phyloP scores from a whole-genome alignment of 2,113 vertebrate genomes.

The Galemys pyrenaicus region DNA sequence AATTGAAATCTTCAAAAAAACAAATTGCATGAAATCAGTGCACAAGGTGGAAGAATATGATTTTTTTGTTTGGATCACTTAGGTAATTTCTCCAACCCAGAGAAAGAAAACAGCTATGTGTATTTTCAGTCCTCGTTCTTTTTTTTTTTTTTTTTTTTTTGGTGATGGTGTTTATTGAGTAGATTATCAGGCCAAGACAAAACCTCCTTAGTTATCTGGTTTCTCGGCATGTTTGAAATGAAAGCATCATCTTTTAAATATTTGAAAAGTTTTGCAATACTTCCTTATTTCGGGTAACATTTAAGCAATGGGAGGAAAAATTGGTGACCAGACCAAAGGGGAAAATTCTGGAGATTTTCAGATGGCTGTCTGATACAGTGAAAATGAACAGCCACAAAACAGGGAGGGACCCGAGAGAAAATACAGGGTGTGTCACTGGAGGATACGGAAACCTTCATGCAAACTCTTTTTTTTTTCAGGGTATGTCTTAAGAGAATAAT shows the following conservation, averaged over 20 bases:
- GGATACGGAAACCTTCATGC: neutral
- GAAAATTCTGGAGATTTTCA: neutral
- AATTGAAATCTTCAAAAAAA: conserved; percentile 59
- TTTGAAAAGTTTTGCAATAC: conserved; percentile 16
- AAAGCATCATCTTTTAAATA: conserved; percentile 16
- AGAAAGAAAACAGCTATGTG: neutral
- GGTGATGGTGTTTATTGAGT: neutral
- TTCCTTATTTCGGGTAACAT: neutral
- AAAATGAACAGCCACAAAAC: neutral
- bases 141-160: neutral
- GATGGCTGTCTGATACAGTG: neutral
- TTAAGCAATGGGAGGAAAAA: neutral
- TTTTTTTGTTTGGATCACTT: neutral
- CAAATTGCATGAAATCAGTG: conserved; percentile 65
- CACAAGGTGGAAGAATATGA: neutral
- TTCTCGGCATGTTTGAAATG: neutral
- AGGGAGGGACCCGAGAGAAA: neutral
- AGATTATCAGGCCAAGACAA: neutral
- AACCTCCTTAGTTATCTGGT: neutral
- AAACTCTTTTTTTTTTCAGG: neutral
- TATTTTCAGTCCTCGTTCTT: neutral
- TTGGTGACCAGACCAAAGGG: neutral
- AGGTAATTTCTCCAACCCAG: neutral
- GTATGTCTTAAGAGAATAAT: neutral
- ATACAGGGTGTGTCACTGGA: neutral